phyloP scores from a whole-genome alignment of 1,140 invertebrate genomes.

The Dreissena rostriformis region DNA sequence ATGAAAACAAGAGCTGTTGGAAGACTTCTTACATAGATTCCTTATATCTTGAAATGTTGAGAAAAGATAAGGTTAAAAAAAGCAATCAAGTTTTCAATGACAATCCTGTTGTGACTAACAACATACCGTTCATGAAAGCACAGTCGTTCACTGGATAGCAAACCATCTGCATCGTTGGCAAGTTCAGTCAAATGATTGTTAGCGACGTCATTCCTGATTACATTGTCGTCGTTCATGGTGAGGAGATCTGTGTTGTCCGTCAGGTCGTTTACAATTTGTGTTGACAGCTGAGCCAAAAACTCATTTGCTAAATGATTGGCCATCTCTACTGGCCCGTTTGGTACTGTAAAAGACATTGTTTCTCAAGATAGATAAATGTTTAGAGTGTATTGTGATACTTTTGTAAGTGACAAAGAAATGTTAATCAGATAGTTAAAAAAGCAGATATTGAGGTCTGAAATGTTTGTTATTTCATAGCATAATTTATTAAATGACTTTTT shows the following conservation, averaged over 20 bases:
- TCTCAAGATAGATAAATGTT: background rate
- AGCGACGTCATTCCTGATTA: background rate
- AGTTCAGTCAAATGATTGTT: background rate
- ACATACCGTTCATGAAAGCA: conserved; percentile 90
- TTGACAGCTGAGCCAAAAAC: conserved; percentile 75
- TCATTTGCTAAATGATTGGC: conserved; percentile 76
- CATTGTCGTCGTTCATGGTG: conserved; percentile 34
- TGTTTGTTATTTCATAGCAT: too few species aligned
- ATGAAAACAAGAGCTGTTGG: too few species aligned
- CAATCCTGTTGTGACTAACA: too few species aligned
- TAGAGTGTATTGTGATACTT: background rate
- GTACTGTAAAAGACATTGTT: too few species aligned
- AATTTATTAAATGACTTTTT: too few species aligned
- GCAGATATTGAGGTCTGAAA: too few species aligned
- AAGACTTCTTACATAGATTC: too few species aligned
- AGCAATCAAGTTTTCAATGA: too few species aligned
- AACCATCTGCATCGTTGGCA: background rate
- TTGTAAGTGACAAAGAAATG: too few species aligned
- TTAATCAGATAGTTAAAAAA: too few species aligned
- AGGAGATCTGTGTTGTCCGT: conserved; percentile 65
- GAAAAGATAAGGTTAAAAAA: too few species aligned
- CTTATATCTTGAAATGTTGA: too few species aligned
- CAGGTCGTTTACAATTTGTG: conserved; percentile 75
- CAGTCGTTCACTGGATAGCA: conserved; percentile 81
- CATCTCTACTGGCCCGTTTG: conserved; percentile 60